Evolutionary conservation across 37 sponge, comb jelly and placozoan genomes (phyloP).

Genomic region (Tethya wilhelma): DNA sequence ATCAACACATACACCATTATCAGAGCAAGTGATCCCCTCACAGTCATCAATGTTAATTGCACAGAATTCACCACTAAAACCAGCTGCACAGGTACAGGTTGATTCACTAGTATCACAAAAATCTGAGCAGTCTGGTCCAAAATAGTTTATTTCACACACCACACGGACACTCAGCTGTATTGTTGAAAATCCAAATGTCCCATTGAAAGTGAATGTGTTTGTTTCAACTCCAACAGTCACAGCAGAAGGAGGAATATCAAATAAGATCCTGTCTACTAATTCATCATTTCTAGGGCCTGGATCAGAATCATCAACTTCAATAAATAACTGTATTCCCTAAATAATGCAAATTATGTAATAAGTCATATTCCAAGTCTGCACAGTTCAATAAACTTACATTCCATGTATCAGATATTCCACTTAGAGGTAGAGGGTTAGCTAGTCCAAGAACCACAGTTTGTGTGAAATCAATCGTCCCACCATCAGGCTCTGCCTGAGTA

Average conservation of each 20-base stretch:
- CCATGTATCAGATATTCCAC: not conserved
- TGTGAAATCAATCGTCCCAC: not conserved
- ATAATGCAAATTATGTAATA: not conserved
- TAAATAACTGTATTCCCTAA: not conserved
- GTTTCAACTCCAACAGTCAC: not conserved
- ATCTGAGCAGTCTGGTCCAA: constrained; percentile 24
- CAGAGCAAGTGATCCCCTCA: not conserved
- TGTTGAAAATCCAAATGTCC: not conserved
- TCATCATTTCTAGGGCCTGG: not conserved
- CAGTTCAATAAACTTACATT: not conserved
- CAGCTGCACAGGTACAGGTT: not conserved
- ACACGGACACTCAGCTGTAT: constrained; percentile 27
- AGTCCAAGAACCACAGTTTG: not conserved
- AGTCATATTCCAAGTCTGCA: not conserved
- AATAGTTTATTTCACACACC: constrained; percentile 13
- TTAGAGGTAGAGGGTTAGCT: not conserved
- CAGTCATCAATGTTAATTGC: not conserved
- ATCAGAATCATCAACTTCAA: not conserved
- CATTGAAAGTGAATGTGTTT: not conserved
- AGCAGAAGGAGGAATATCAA: too few species aligned
- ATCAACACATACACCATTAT: not conserved
- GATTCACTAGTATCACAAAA: too few species aligned
- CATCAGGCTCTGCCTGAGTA: not conserved
- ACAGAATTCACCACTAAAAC: not conserved
- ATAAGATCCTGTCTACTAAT: too few species aligned